A percentile compares a stretch with the other conserved stretches of the same genome.
phyloP scores from a whole-genome alignment of 2,113 vertebrate species.

The Chionodraco myersi region DNA sequence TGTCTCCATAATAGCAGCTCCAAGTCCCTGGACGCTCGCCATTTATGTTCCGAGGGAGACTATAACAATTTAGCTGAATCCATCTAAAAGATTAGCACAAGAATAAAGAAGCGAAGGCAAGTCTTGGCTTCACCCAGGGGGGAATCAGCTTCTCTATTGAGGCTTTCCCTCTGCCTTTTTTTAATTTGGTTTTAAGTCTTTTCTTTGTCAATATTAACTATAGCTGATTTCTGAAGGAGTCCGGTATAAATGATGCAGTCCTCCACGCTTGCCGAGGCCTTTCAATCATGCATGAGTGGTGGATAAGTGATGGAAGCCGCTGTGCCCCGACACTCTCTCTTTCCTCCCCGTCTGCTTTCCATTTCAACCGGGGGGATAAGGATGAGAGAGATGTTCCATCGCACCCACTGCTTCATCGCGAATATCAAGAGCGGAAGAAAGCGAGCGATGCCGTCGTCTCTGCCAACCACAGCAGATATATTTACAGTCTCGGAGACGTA shows the following conservation, averaged over 20 bases:
- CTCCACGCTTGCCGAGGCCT: slow-evolving; percentile 70
- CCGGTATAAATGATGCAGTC: slow-evolving; percentile 72
- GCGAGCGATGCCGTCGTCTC: slow-evolving; percentile 49
- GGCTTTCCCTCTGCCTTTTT: slow-evolving; percentile 50
- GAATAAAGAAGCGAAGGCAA: slow-evolving; percentile 42
- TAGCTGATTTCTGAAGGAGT: slow-evolving; percentile 70
- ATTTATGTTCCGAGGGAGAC: slow-evolving; percentile 72
- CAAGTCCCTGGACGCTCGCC: slow-evolving; percentile 75
- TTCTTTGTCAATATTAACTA: slow-evolving; percentile 80
- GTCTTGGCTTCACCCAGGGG: slow-evolving; percentile 59
- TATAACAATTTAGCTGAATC: slow-evolving; percentile 76
- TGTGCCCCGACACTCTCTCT: slow-evolving; percentile 69
- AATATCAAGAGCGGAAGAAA: slow-evolving; percentile 63
- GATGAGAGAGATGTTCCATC: slow-evolving; percentile 73
- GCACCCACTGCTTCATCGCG: slow-evolving; percentile 64
- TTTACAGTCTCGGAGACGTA: slow-evolving; percentile 45
- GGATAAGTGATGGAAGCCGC: slow-evolving; percentile 78
- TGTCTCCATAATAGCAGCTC: slow-evolving; percentile 77
- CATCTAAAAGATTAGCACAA: slow-evolving; percentile 69
- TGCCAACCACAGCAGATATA: slow-evolving; percentile 44
- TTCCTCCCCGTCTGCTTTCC: slow-evolving; percentile 68
- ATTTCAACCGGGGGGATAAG: slow-evolving; percentile 65
- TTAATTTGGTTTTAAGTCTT: slow-evolving; percentile 45
- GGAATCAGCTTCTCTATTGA: slow-evolving; percentile 70
- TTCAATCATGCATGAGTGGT: slow-evolving; percentile 82